Base-by-base conservation (phyloP, 1,140 invertebrate genomes). In the Sinonovacula constricta region DNA sequence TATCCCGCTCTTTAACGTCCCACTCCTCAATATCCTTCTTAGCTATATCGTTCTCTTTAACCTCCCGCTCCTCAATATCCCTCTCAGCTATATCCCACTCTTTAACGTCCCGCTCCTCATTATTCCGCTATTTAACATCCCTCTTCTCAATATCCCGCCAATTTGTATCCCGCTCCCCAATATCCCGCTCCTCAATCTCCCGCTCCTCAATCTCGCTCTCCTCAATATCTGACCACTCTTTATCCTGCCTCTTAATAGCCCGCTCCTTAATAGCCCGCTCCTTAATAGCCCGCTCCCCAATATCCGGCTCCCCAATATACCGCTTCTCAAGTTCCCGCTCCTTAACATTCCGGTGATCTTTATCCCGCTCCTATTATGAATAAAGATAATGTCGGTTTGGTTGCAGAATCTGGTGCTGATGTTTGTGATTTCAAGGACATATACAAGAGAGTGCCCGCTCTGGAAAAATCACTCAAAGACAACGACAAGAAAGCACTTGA, bases 391-490 rank as follows among this genome's bases (percentile, higher is more conserved):
- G 15, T 22, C n/a, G 2, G 53, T 26, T 59, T 54, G 4, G 34
- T 57, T 69, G 65, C 69, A 81, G 79, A 79, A 75, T 63, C n/a
- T 26, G 45, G 22, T 0, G 72, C 59, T 30, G 63, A 80, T 1
- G 28, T 45, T 14, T 3, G 62, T 26, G 62, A 82, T 51, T 28
- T 62, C 1, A 80, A 78, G 34, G 83, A 82, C 30, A n/a, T 82
- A 1, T 80, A 72, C 56, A 78, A 67, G 49, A 60, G 60, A 22
- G 33, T 84, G 14, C 81, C 80, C 3, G 59, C 69, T 18, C 53
- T 82, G 2, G 56, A 60, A 1, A 78, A 78, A 56, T 45, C 36
- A 22, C 49, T 84, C 18, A 82, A 79, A 53, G 79, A 84, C 4
- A 26, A 14, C 3, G 81, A 82, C 22, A 78, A 56, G 30, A 80